Base-by-base conservation (phyloP, 2,797 vertebrate genomes). In the Anabacerthia variegaticeps region DNA sequence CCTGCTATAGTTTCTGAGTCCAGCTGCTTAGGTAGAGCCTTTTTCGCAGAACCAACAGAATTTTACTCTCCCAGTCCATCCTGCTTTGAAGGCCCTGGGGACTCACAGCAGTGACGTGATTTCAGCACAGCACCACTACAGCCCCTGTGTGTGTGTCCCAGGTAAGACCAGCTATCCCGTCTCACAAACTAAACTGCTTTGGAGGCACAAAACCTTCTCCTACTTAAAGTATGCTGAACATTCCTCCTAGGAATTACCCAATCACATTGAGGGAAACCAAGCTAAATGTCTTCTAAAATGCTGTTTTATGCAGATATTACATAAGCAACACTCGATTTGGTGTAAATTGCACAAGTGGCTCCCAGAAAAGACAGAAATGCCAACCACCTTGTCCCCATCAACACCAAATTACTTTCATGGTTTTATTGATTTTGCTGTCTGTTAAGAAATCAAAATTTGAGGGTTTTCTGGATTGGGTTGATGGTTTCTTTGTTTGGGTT, bases 131-230 rank as follows among this genome's bases (percentile, higher is more conserved):
- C 55, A 41, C 2, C 15, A 6, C 3, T 7, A 17, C 59, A 46
- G 39, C 4, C 28, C 30, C 46, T 32, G 18, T 2, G 2, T 3
- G 0, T 12, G 0, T 21, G 19, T 6, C 43, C 39, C 56, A 43
- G 3, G 16, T 17, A 23, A 51, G 36, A 44, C 4, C 11, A 51
- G 43, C 43, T 24, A 5, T 3, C 26, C 80, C 44, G 7, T 10
- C 55, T n/a, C 77, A 63, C 52, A 73, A 15, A 46, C 12, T 23
- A 34, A 46, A 52, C 1, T 3, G 2, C 5, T 30, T 43, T 11
- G 20, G 23, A 32, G 49, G 12, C 34, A 76, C 1, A 2, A 48
- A 68, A 76, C 30, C 43, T 67, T 17, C 44, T 66, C 69, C 43
- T 46, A 17, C 68, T 23, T 30, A 23, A 67, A 59, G n/a, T 1